Evolutionary conservation across 1,140 invertebrate species (phyloP).

Genomic region (Pseudomyrmex flavicornis): DNA sequence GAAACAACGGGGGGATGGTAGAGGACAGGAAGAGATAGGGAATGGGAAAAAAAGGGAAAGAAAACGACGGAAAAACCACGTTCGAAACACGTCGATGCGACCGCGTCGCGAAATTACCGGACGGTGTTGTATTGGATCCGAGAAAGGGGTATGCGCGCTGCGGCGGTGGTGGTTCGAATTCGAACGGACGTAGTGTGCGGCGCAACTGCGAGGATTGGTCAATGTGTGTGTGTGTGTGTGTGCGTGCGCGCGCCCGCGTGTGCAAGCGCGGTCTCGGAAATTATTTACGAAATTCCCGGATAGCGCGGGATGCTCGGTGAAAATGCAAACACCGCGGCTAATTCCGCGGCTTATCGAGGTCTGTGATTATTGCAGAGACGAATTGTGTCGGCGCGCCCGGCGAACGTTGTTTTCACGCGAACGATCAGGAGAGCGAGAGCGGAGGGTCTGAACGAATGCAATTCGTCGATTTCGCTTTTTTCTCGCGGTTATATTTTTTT

Average conservation of each 20-base stretch:
- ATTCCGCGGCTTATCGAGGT: constrained; percentile 71
- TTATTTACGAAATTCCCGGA: constrained; percentile 60
- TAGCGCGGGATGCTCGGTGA: constrained; percentile 45
- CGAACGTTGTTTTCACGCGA: constrained; percentile 45
- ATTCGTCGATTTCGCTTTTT: constrained; percentile 54
- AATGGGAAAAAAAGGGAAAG: constrained; percentile 27
- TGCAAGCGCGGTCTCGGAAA: constrained; percentile 29
- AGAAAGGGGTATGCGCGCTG: constrained; percentile 39
- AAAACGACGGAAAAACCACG: constrained; percentile 54
- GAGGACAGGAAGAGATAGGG: not conserved
- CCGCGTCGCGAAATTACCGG: constrained; percentile 44
- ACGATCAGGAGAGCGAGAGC: not conserved
- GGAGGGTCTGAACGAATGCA: constrained; percentile 9
- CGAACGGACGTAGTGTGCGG: constrained; percentile 20
- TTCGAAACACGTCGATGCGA: constrained; percentile 39
- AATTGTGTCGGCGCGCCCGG: constrained; percentile 50
- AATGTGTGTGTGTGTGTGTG: not conserved
- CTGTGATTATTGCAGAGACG: constrained; percentile 72
- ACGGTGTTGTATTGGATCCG: constrained; percentile 61
- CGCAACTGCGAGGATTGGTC: not conserved
- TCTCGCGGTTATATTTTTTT: constrained; percentile 37
- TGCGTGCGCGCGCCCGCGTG: too few relatives aligned
- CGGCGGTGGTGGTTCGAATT: not conserved
- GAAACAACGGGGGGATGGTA: not conserved
- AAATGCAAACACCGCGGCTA: constrained; percentile 69